Percentiles rank a stretch among this genome's conserved stretches.
Evolutionary conservation across 2,113 vertebrate species (phyloP).

Genomic region (Austrofundulus limnaeus): DNA sequence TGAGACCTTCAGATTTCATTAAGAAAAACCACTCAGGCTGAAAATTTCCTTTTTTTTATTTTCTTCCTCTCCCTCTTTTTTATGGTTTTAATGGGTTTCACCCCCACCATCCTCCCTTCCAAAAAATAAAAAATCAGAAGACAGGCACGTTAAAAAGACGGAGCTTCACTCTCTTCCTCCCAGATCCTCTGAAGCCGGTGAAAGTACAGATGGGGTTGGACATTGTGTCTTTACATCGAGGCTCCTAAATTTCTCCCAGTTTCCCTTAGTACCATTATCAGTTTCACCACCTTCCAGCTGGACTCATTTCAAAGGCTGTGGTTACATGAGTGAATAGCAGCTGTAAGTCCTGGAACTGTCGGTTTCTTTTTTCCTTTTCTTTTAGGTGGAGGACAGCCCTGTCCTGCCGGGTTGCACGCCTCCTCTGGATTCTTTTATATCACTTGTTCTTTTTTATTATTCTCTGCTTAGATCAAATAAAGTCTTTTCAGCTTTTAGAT

Average conservation of each 20-base stretch:
- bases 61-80: conserved; percentile 60
- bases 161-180: conserved; percentile 38
- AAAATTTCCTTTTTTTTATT: conserved; percentile 74
- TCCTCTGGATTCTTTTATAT: too few relatives aligned
- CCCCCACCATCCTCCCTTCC: conserved; percentile 20
- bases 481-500: conserved; percentile 1
- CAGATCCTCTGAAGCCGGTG: conserved; percentile 40
- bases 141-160: conserved; percentile 45
- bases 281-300: conserved; percentile 53
- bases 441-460: too few relatives aligned
- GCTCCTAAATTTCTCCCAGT: conserved; percentile 50
- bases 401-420: conserved; percentile 43
- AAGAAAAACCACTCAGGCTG: conserved; percentile 74
- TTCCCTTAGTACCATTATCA: conserved; percentile 52
- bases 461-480: too few relatives aligned
- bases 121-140: conserved; percentile 48
- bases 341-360: conserved; percentile 64
- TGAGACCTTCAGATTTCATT: conserved; percentile 72
- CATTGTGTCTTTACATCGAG: conserved; percentile 42
- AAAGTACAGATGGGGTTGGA: too few relatives aligned
- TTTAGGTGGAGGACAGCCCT: conserved; percentile 35
- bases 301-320: conserved; percentile 55
- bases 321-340: too few relatives aligned
- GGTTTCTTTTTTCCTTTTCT: conserved; percentile 67
- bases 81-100: conserved; percentile 52